Evolutionary conservation across 2,797 vertebrate genomes (phyloP), one percentile per base, ranked within the genome.

Genomic region (Podargus strigoides): DNA sequence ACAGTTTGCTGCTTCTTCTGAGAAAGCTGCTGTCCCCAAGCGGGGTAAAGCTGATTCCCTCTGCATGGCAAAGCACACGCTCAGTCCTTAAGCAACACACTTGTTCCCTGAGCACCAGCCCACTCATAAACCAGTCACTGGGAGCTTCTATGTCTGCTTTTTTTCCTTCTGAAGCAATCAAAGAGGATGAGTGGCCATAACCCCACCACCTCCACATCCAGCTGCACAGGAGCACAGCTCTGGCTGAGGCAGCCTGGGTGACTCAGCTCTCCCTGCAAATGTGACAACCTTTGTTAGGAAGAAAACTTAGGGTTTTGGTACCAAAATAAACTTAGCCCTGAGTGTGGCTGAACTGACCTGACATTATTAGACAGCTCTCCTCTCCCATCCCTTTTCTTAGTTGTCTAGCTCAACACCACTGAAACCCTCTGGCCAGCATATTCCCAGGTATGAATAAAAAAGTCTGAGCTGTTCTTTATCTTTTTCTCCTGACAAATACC

Each of bases 401-500:
- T 24, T 27, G 10, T 53, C 55, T 53, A 21, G 17, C 59, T 63
- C 39, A 91, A 44, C 36, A 53, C 36, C 16, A 12, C 19, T 74
- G n/a, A 67, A 91, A 77, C 12, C 27, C 47, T 85, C 59, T 69
- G 83, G 52, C 37, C 66, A 83, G 42, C 6, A 12, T 66, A 59
- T 68, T 76, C 46, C 53, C 49, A 84, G 74, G 63, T 83, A 52
- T n/a, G 36, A 78, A 68, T 34, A 80, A 72, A 95, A 47, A 87
- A 92, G 27, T 36, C 42, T 85, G 73, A 86, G 53, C 22, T 75
- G 39, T 87, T 34, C 46, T 87, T 87, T 55, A 70, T 91, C 73
- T 90, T 82, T 47, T 93, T 56, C 63, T 88, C 19, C 47, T 82
- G 77, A 94, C 62, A 91, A 94, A 95, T 85, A 28, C 19, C 36